Conservation (phyloP, 2,888 invertebrate genomes). For the Pseudococcus viburni region DNA sequence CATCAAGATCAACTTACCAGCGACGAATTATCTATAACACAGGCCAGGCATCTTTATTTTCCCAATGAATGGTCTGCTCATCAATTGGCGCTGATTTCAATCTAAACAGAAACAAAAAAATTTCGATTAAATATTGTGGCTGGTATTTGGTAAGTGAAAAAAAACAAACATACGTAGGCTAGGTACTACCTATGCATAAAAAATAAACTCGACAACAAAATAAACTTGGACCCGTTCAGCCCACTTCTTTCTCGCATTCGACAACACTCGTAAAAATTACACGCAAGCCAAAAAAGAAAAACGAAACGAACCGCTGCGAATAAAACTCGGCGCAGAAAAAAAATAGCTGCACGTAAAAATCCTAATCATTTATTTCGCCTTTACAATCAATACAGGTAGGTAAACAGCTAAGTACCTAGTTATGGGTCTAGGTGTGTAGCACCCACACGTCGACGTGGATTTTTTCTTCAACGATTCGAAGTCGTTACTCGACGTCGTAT, state of each 20-base stretch:
- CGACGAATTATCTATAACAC: not conserved
- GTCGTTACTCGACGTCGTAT: not conserved
- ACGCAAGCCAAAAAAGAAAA: not conserved
- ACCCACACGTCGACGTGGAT: not conserved
- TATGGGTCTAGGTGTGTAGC: not conserved
- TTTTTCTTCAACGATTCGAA: not conserved
- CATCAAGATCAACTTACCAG: not conserved
- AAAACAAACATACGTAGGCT: too few relatives aligned
- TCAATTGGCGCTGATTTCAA: not conserved
- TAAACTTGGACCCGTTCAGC: not conserved
- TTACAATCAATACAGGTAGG: not conserved
- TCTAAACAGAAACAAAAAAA: not conserved
- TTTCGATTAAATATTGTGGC: not conserved
- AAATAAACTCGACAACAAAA: not conserved
- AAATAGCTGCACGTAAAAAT: not conserved
- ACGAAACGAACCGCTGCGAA: not conserved
- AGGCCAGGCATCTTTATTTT: not conserved
- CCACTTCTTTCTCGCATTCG: not conserved
- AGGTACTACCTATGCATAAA: not conserved
- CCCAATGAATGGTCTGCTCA: not conserved
- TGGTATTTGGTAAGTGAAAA: not conserved
- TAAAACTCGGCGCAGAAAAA: not conserved
- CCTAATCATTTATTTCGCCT: not conserved
- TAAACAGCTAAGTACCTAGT: not conserved
- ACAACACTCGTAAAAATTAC: not conserved